Base-by-base conservation (phyloP, 2,113 vertebrate genomes). In the Hyaena hyaena region DNA sequence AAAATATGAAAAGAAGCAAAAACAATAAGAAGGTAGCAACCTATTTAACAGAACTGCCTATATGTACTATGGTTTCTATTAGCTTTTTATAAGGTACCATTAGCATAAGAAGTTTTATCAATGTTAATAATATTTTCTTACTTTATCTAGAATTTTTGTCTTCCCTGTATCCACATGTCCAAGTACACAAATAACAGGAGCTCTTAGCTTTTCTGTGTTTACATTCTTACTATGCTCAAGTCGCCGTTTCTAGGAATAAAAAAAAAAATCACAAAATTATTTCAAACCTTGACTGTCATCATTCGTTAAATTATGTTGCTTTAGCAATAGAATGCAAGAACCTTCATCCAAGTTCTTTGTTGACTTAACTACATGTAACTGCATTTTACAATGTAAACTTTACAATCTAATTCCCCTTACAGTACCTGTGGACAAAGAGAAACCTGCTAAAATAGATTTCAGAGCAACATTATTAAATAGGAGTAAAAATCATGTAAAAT, bases 91-190 rank as follows among this genome's bases (percentile, higher is more conserved):
- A 85, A 85, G 11, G 21, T 65, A 85, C 3, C n/a, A 63, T 28
- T 83, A 39, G 39, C 43, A 43, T 92, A 74, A 61, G 68, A 90
- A 81, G 16, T 21, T 84, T 0, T 45, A 93, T 24, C 90, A 83
- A 92, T 16, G 7, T 9, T 53, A 79, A 53, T 10, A 45, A 23
- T 15, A 76, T 55, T 92, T 95, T 39, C 98, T 98, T 98, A 99
- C 99, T 99, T 99, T 99, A 98, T 99, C 99, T 35, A 99, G 98
- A 98, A 99, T 99, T 98, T 99, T 99, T 53, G 99, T 99, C 98
- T 99, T 99, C 5, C 99, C 99, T 3, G 99, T 99, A 98, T 99
- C 99, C 33, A 99, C 99, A 55, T 99, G 99, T 74, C 99, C 99
- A 86, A 99, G 99, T 61, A 99, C 99, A 98, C 99, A 99, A 23